Conservation (phyloP, 30 jellyfish, hydroid and myxozoan genomes). For the Haliclystus octoradiatus region DNA sequence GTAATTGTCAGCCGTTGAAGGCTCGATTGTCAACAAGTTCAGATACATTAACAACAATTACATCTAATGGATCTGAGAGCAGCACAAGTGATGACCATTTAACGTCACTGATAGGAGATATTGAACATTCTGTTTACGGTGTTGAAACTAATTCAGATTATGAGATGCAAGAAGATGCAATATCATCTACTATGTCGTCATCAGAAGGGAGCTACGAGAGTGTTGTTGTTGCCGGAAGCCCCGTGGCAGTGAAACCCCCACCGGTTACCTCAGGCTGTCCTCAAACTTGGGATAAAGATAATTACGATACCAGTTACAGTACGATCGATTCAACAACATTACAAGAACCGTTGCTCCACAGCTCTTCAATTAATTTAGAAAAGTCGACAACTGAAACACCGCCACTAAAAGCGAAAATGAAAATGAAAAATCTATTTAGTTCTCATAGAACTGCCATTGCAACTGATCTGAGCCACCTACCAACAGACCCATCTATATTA, state of each 20-base stretch:
- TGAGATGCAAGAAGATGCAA: neutral
- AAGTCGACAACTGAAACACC: neutral
- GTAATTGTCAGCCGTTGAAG: too few relatives aligned
- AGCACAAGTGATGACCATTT: neutral
- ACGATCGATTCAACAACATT: neutral
- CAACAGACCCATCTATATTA: slow-evolving; percentile 8
- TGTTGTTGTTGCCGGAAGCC: neutral
- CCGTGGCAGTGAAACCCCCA: neutral
- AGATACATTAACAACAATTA: neutral
- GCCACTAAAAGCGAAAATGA: slow-evolving; percentile 10
- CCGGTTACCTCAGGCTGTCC: too few relatives aligned
- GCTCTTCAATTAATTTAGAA: neutral
- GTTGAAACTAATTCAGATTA: neutral
- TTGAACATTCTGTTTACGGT: neutral
- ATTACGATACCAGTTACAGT: neutral
- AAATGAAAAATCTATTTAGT: slow-evolving; percentile 36
- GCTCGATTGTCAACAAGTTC: too few relatives aligned
- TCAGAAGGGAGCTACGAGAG: neutral
- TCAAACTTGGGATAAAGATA: too few relatives aligned
- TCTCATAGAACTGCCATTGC: slow-evolving; percentile 25
- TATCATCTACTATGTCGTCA: neutral
- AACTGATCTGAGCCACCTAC: slow-evolving; percentile 66
- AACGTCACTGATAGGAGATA: too few relatives aligned
- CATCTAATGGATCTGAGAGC: neutral
- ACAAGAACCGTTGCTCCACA: neutral